Conservation (phyloP, 1,140 invertebrate species). For the Agrypnia vestita region DNA sequence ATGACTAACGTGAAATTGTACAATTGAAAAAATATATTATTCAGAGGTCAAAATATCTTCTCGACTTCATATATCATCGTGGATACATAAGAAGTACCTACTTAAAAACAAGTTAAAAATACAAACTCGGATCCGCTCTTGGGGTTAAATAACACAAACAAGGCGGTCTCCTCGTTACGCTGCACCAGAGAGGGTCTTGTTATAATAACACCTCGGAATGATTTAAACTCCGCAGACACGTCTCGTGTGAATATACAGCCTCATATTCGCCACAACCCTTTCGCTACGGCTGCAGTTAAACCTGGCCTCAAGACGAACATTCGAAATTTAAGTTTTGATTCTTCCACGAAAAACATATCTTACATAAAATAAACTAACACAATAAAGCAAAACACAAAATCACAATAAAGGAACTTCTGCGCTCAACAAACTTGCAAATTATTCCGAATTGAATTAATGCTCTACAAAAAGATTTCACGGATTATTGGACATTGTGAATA, state of each 20-base stretch:
- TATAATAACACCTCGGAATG: conserved; percentile 38
- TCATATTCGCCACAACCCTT: conserved; percentile 1
- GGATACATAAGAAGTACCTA: not conserved
- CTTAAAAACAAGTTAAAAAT: not conserved
- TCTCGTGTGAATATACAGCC: conserved; percentile 29
- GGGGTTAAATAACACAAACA: conserved; percentile 15
- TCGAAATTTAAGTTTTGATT: no score
- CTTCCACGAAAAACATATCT: no score
- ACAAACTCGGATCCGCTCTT: not conserved
- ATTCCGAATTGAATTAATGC: no score
- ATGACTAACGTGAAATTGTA: not conserved
- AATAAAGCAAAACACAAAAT: no score
- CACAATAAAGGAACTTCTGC: no score
- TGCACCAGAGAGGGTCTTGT: conserved; percentile 25
- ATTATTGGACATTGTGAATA: no score
- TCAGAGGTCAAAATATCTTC: conserved; percentile 7
- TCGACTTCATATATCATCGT: not conserved
- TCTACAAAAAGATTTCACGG: no score
- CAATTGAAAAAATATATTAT: conserved; percentile 15
- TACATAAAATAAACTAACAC: no score
- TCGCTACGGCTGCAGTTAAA: not conserved
- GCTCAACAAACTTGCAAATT: no score
- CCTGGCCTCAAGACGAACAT: no score
- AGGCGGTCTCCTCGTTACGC: conserved; percentile 6
- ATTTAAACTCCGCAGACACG: conserved; percentile 49